Conservation (phyloP, 2,888 invertebrate species). For the Drosophila pegasa region DNA sequence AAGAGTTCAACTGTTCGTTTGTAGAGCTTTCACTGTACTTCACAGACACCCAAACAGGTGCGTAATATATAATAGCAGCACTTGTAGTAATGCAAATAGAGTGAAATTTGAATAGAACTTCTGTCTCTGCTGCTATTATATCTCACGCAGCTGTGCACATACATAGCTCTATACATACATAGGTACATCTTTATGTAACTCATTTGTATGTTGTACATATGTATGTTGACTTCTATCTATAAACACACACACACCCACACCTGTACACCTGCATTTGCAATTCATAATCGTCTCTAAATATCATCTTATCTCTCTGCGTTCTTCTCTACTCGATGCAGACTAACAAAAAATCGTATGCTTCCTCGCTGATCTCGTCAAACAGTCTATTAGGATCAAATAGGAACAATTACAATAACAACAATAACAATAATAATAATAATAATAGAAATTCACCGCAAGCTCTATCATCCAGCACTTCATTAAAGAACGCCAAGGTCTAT, state of each 20-base stretch:
- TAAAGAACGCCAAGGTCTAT: constrained; percentile 74
- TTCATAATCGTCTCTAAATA: constrained; percentile 54
- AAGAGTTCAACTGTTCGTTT: not conserved
- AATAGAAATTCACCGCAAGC: constrained; percentile 83
- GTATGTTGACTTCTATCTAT: constrained; percentile 18
- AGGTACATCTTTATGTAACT: constrained; percentile 24
- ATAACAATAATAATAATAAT: constrained; percentile 50
- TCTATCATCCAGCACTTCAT: constrained; percentile 72
- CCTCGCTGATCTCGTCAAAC: constrained; percentile 85
- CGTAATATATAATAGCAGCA: not conserved
- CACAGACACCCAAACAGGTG: not conserved
- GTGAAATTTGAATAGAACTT: too few species aligned
- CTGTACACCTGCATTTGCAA: constrained; percentile 24
- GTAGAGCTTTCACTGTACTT: constrained; percentile 12
- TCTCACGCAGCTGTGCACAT: not conserved
- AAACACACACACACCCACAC: constrained; percentile 1
- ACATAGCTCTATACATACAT: constrained; percentile 20
- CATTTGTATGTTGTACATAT: constrained; percentile 39
- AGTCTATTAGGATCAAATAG: constrained; percentile 85
- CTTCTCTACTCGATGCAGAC: constrained; percentile 81
- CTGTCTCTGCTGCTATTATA: too few species aligned
- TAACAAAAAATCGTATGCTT: constrained; percentile 85
- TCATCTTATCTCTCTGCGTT: constrained; percentile 68
- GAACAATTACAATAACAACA: constrained; percentile 68
- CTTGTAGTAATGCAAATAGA: too few species aligned